Conservation (phyloP, 2,888 invertebrate genomes). For the Gonocerus acuteangulatus region DNA sequence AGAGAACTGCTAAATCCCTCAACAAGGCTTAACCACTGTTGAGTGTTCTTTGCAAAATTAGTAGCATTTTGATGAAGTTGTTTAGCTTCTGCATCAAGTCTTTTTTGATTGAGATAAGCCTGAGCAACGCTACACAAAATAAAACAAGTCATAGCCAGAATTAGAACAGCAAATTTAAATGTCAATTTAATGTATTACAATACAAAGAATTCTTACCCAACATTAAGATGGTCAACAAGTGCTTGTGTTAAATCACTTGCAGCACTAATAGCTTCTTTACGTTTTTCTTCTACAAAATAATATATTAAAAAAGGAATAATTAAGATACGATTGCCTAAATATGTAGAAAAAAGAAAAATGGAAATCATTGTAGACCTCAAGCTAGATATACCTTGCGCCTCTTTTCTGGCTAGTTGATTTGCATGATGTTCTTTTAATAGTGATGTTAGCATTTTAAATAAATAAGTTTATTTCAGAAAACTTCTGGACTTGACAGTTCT, state of each 20-base stretch:
- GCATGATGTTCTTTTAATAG: slow-evolving; percentile 81
- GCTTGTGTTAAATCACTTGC: slow-evolving; percentile 90
- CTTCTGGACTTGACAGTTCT: too few species aligned
- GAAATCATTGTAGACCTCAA: slow-evolving; percentile 3
- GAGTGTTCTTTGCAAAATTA: slow-evolving; percentile 92
- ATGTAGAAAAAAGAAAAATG: slow-evolving; percentile 20
- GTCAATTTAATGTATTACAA: neutral
- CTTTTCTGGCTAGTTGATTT: slow-evolving; percentile 68
- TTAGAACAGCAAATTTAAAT: neutral
- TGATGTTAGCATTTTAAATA: slow-evolving; percentile 63
- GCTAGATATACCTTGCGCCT: slow-evolving; percentile 61
- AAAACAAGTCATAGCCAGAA: neutral
- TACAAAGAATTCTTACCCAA: slow-evolving; percentile 63
- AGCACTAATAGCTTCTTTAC: slow-evolving; percentile 86
- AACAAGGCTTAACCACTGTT: slow-evolving; percentile 90
- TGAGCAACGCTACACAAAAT: slow-evolving; percentile 90
- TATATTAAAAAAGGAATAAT: slow-evolving; percentile 17
- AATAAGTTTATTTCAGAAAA: too few species aligned
- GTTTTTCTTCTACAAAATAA: slow-evolving; percentile 68
- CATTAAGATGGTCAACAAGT: slow-evolving; percentile 93
- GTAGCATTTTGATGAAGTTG: slow-evolving; percentile 87
- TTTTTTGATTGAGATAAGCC: slow-evolving; percentile 96
- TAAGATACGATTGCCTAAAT: slow-evolving; percentile 14
- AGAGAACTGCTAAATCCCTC: slow-evolving; percentile 79
- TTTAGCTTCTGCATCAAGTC: slow-evolving; percentile 94